Evolutionary conservation across 2,888 invertebrate genomes (phyloP).

Genomic region (Apamea epomidion): DNA sequence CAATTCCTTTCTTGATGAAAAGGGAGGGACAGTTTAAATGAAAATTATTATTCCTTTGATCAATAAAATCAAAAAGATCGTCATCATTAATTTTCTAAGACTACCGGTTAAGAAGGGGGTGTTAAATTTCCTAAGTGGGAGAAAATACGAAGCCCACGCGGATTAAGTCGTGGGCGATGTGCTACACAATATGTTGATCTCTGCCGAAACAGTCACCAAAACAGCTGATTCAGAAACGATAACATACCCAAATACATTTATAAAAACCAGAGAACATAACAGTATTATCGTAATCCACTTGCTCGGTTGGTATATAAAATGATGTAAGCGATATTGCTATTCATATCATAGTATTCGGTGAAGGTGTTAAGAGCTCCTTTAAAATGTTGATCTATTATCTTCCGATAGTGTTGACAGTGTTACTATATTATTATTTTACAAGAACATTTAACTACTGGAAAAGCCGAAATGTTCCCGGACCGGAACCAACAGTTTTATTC

Average conservation of each 20-base stretch:
- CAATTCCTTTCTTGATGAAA: too few species aligned
- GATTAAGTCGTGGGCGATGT: not conserved
- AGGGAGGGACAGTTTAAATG: too few species aligned
- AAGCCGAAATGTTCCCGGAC: constrained; percentile 70
- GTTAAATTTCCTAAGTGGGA: not conserved
- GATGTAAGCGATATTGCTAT: not conserved
- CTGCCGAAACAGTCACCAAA: not conserved
- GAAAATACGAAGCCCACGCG: not conserved
- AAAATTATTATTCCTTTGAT: too few species aligned
- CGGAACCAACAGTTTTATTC: constrained; percentile 72
- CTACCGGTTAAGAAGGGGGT: too few species aligned
- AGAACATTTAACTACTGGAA: constrained; percentile 78
- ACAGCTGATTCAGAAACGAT: not conserved
- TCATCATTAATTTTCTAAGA: too few species aligned
- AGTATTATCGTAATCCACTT: not conserved
- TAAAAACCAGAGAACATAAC: not conserved
- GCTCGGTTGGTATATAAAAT: constrained; percentile 35
- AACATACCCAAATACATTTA: not conserved
- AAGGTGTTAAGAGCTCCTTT: not conserved
- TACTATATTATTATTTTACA: constrained; percentile 73
- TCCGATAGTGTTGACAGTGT: constrained; percentile 28
- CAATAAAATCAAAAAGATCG: too few species aligned
- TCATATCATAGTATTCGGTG: constrained; percentile 17
- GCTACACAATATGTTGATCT: not conserved
- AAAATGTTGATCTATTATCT: constrained; percentile 48